Evolutionary conservation across 2,888 invertebrate species (phyloP).

Genomic region (Epirrhoe tristata): DNA sequence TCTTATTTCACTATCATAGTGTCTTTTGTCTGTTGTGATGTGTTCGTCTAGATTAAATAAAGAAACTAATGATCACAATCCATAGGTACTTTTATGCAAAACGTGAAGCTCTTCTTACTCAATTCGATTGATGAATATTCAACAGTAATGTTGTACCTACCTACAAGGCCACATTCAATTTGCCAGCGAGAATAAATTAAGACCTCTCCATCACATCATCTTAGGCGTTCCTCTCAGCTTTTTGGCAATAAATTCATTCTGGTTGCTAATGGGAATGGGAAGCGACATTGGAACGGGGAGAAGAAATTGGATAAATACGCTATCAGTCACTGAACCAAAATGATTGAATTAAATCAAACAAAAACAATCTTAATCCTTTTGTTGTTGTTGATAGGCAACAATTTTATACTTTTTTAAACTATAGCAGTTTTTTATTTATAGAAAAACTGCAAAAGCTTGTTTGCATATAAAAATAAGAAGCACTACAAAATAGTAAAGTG

Average conservation of each 20-base stretch:
- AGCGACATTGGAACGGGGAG: conserved; percentile 24
- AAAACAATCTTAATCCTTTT: background rate
- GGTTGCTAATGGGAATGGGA: conserved; percentile 35
- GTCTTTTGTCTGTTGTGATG: too few relatives aligned
- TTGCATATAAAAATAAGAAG: conserved; percentile 9
- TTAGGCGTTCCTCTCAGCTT: conserved; percentile 49
- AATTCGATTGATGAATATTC: conserved; percentile 49
- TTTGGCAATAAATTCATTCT: conserved; percentile 42
- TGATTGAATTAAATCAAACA: conserved; percentile 13
- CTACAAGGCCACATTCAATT: conserved; percentile 51
- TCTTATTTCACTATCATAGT: background rate
- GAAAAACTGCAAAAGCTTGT: conserved; percentile 6
- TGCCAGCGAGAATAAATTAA: conserved; percentile 55
- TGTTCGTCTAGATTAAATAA: too few relatives aligned
- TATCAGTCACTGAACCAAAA: conserved; percentile 16
- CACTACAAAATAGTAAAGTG: conserved; percentile 13
- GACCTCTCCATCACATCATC: conserved; percentile 53
- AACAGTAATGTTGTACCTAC: conserved; percentile 45
- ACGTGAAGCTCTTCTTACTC: conserved; percentile 21
- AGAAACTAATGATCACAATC: background rate
- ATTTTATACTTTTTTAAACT: background rate
- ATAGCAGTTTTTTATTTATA: background rate
- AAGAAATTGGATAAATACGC: conserved; percentile 28
- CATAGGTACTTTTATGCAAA: conserved; percentile 37
- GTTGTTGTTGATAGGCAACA: background rate